Conservation (phyloP, 2,113 vertebrate genomes). For the Tonatia bakeri region DNA sequence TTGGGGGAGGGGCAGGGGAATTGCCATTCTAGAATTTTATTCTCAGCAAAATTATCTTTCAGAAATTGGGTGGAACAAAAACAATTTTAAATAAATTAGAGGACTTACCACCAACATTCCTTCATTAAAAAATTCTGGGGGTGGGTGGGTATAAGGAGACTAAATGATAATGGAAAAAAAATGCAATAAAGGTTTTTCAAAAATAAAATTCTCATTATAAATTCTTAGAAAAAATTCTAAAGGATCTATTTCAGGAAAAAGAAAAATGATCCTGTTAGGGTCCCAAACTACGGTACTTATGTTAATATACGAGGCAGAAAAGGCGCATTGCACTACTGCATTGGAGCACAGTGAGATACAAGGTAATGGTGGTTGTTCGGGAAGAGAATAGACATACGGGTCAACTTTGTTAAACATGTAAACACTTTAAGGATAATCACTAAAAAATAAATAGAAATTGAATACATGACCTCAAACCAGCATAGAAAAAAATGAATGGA, state of each 20-base stretch:
- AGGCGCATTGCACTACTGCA: not conserved
- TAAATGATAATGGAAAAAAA: no score
- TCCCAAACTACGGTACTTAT: not conserved
- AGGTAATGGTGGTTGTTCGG: not conserved
- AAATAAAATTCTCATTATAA: no score
- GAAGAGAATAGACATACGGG: not conserved
- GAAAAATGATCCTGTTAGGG: not conserved
- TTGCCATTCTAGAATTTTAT: not conserved
- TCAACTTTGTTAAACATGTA: not conserved
- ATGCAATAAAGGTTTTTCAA: no score
- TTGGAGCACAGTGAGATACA: not conserved
- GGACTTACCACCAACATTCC: not conserved
- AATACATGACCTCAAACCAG: not conserved
- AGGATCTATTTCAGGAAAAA: not conserved
- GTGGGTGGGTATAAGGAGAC: no score
- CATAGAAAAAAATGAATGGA: conserved; percentile 1
- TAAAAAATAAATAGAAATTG: not conserved
- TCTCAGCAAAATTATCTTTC: conserved; percentile 14
- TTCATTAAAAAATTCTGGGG: not conserved
- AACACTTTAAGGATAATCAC: not conserved
- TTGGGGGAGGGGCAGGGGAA: not conserved
- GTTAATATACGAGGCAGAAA: not conserved
- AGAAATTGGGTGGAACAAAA: not conserved
- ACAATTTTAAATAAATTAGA: not conserved
- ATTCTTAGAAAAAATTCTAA: not conserved